phyloP scores from a whole-genome alignment of 1,140 invertebrate genomes.

The Stegodyphus dumicola region DNA sequence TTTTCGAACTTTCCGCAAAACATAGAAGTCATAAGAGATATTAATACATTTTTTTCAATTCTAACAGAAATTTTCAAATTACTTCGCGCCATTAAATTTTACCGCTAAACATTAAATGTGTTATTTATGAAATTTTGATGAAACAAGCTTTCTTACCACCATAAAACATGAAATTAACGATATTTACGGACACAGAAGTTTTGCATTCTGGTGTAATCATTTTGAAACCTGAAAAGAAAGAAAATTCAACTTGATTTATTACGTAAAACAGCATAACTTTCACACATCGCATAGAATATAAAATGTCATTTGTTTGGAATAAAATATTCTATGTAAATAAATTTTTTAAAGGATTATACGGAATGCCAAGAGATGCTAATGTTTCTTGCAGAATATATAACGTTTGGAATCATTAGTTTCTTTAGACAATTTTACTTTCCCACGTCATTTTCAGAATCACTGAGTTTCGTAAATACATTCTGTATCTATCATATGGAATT shows the following conservation, averaged over 20 bases:
- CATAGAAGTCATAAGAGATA: neutral
- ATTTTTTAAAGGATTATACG: neutral
- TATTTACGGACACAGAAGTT: constrained; percentile 23
- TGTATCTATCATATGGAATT: too few relatives aligned
- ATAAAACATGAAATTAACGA: constrained; percentile 40
- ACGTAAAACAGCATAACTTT: neutral
- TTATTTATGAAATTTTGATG: neutral
- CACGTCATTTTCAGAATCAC: too few relatives aligned
- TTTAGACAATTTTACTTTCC: too few relatives aligned
- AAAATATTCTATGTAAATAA: neutral
- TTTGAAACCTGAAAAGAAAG: constrained; percentile 6
- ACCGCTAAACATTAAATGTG: neutral
- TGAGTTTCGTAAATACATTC: too few relatives aligned
- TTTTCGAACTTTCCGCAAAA: neutral
- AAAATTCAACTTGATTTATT: neutral
- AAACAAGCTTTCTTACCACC: constrained; percentile 22
- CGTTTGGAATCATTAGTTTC: too few relatives aligned
- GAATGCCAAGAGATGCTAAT: too few relatives aligned
- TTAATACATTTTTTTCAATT: neutral
- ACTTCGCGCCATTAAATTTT: neutral
- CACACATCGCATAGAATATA: too few relatives aligned
- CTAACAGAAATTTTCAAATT: neutral
- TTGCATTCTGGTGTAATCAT: constrained; percentile 35
- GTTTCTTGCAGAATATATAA: too few relatives aligned
- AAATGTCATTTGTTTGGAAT: too few relatives aligned